A percentile compares a stretch with the other conserved stretches of the same genome.
Conservation (phyloP, 2,797 vertebrate genomes). For the Smutsia gigantea region DNA sequence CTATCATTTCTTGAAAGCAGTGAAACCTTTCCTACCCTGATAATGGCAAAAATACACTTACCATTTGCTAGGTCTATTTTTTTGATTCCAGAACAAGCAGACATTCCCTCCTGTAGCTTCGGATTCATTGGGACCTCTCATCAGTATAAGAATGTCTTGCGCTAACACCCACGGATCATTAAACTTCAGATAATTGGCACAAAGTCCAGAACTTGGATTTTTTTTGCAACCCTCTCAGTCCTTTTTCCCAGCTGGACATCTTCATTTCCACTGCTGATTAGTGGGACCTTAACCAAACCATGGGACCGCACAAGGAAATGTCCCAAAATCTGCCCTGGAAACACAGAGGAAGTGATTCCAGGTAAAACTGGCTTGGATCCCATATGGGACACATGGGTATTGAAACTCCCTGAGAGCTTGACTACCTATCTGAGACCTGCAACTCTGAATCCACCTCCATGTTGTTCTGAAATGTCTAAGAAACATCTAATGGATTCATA, state of each 20-base stretch:
- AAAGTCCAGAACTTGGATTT: not conserved
- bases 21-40: not conserved
- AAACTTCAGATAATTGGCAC: constrained; percentile 41
- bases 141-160: not conserved
- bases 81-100: not conserved
- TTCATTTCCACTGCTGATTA: constrained; percentile 64
- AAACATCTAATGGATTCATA: not conserved
- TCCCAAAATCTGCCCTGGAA: not conserved
- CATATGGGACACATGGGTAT: not conserved
- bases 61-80: not conserved
- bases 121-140: not conserved
- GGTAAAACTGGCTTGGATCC: not conserved
- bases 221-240: not conserved
- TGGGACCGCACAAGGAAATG: not conserved
- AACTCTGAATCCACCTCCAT: not conserved
- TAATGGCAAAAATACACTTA: not conserved
- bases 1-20: not conserved
- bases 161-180: constrained; percentile 30
- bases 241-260: constrained; percentile 24
- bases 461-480: not conserved
- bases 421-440: not conserved
- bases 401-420: not conserved
- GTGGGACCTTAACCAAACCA: constrained; percentile 7
- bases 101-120: not conserved
- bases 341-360: not conserved